These are phyloP conservation scores for Oryzias sinensis DNA, from an alignment of 2,797 vertebrate species.

Conservation along the genomic window DNA sequence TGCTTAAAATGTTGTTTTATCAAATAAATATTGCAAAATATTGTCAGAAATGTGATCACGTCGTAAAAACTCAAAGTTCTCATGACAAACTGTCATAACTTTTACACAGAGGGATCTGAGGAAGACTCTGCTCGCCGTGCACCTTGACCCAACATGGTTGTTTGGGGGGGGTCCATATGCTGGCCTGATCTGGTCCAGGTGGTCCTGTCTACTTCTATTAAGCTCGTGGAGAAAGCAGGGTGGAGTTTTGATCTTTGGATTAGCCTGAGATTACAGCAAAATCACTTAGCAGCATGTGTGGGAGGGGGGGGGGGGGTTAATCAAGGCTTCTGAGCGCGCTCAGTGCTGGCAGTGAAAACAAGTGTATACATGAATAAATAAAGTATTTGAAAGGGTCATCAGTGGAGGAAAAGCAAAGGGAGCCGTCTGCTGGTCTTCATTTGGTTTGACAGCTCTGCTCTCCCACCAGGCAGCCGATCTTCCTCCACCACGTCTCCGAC, in stretches of 20 bases:
- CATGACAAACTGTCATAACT: no score
- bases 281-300: not conserved
- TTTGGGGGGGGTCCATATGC: constrained; percentile 57
- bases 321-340: constrained; percentile 40
- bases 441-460: constrained; percentile 57
- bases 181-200: constrained; percentile 72
- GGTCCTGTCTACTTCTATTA: constrained; percentile 74
- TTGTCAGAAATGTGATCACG: no score
- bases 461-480: constrained; percentile 72
- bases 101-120: not conserved
- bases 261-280: constrained; percentile 2
- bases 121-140: constrained; percentile 14
- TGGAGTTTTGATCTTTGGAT: constrained; percentile 5
- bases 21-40: no score
- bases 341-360: constrained; percentile 13
- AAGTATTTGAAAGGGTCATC: constrained; percentile 2
- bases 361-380: not conserved
- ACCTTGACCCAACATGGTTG: constrained; percentile 16
- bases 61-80: no score
- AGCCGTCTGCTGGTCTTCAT: constrained; percentile 18
- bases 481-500: constrained; percentile 74
- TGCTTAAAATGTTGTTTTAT: no score
- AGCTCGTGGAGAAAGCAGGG: not conserved
- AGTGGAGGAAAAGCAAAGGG: no score
- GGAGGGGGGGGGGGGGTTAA: constrained; percentile 12